phyloP scores from a whole-genome alignment of 2,113 vertebrate genomes.

The Solea senegalensis region DNA sequence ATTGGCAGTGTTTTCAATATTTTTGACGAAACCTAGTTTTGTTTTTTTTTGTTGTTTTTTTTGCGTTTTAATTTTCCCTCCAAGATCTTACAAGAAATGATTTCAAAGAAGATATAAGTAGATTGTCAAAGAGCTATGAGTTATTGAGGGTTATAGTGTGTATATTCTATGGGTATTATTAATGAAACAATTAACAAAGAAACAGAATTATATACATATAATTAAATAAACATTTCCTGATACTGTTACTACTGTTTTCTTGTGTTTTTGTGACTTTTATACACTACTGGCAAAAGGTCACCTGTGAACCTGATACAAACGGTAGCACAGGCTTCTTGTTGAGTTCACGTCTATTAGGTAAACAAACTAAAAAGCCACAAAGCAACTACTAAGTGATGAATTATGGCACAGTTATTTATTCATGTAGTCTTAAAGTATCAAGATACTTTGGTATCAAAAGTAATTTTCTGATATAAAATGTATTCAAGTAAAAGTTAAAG shows the following conservation, averaged over 20 bases:
- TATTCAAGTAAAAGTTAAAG: no score
- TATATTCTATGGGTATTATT: slow-evolving; percentile 85
- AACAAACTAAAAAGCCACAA: no score
- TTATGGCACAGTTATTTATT: no score
- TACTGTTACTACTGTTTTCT: slow-evolving; percentile 69
- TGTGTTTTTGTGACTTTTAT: background rate
- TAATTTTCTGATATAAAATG: no score
- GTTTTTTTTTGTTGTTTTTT: slow-evolving; percentile 36
- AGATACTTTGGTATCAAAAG: no score
- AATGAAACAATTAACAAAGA: slow-evolving; percentile 82
- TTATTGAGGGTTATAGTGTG: slow-evolving; percentile 80
- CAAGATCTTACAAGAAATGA: slow-evolving; percentile 75
- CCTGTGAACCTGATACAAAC: no score
- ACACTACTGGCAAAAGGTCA: no score
- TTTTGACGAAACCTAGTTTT: slow-evolving; percentile 40
- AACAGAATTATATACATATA: slow-evolving; percentile 84
- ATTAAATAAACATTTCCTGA: slow-evolving; percentile 83
- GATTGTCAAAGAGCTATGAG: slow-evolving; percentile 76
- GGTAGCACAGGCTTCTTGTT: no score
- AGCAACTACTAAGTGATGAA: no score
- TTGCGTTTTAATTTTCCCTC: slow-evolving; percentile 42
- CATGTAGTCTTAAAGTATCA: no score
- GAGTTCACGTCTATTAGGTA: no score
- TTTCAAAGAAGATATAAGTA: slow-evolving; percentile 79
- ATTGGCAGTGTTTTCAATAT: slow-evolving; percentile 75